A percentile compares a stretch with the other conserved stretches of the same genome.
phyloP scores from a whole-genome alignment of 2,113 vertebrate genomes.

The Pluvianellus socialis region DNA sequence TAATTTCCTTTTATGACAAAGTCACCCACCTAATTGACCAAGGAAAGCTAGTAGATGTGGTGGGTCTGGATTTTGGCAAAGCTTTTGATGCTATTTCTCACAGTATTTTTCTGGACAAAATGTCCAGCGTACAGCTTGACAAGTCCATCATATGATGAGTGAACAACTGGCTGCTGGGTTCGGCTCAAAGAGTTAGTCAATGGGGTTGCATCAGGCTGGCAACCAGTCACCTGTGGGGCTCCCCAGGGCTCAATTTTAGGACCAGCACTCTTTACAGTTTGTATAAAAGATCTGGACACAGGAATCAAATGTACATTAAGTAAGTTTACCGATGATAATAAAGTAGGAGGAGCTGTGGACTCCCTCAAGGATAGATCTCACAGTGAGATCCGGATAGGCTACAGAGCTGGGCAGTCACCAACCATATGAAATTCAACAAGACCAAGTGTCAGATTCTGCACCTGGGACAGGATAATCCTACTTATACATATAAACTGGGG shows the following conservation, averaged over 20 bases:
- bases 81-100: not conserved
- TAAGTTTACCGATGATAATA: too few relatives aligned
- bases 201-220: not conserved
- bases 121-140: not conserved
- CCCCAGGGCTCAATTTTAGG: not conserved
- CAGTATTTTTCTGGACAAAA: not conserved
- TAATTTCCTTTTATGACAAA: not conserved
- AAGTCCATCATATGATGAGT: not conserved
- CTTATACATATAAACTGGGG: too few relatives aligned
- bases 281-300: too few relatives aligned
- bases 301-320: too few relatives aligned
- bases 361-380: too few relatives aligned
- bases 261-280: too few relatives aligned
- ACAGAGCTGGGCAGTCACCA: too few relatives aligned
- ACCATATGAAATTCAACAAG: too few relatives aligned
- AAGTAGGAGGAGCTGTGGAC: too few relatives aligned
- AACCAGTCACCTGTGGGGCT: not conserved
- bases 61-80: not conserved
- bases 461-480: too few relatives aligned
- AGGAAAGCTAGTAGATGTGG: not conserved
- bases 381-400: too few relatives aligned
- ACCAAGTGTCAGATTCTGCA: too few relatives aligned
- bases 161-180: accelerated
- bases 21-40: not conserved
- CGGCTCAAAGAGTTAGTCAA: not conserved